phyloP scores from a whole-genome alignment of 2,888 invertebrate genomes.

The Ormyrus thymus region DNA sequence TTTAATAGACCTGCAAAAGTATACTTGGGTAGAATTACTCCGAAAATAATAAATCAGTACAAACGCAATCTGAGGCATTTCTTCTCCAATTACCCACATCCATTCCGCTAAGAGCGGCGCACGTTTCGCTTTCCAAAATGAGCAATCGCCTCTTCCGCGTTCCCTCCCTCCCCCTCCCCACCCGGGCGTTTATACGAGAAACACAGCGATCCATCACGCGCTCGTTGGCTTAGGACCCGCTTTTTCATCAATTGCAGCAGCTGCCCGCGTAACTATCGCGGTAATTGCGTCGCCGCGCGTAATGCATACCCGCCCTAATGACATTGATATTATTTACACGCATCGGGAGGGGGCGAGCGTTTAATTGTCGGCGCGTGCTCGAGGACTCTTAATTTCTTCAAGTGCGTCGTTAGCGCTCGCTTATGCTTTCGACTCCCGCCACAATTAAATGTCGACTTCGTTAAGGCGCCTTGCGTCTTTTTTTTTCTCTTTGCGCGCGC shows the following conservation, averaged over 20 bases:
- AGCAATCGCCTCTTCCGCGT: too few species aligned
- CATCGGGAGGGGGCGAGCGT: neutral
- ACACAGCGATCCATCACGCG: constrained; percentile 18
- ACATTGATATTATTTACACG: constrained; percentile 51
- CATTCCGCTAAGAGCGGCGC: too few species aligned
- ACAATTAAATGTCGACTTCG: constrained; percentile 16
- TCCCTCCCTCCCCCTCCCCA: too few species aligned
- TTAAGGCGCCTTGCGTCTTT: neutral
- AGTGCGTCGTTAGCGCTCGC: constrained; percentile 48
- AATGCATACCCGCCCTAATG: constrained; percentile 24
- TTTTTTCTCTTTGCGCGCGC: too few species aligned
- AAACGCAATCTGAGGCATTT: neutral
- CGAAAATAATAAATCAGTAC: neutral
- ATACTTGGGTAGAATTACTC: neutral
- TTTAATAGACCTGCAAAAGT: too few species aligned
- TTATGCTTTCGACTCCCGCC: constrained; percentile 4
- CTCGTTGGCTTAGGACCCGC: constrained; percentile 9
- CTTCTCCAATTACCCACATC: too few species aligned
- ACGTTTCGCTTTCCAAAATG: too few species aligned
- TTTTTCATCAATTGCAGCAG: constrained; percentile 12
- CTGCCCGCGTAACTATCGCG: constrained; percentile 31
- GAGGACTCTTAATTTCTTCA: constrained; percentile 44
- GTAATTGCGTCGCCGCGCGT: constrained; percentile 12
- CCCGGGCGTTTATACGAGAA: constrained; percentile 11
- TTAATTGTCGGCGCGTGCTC: constrained; percentile 43